Evolutionary conservation across 2,797 vertebrate species (phyloP).

Genomic region (Acanthurus leucopareius): DNA sequence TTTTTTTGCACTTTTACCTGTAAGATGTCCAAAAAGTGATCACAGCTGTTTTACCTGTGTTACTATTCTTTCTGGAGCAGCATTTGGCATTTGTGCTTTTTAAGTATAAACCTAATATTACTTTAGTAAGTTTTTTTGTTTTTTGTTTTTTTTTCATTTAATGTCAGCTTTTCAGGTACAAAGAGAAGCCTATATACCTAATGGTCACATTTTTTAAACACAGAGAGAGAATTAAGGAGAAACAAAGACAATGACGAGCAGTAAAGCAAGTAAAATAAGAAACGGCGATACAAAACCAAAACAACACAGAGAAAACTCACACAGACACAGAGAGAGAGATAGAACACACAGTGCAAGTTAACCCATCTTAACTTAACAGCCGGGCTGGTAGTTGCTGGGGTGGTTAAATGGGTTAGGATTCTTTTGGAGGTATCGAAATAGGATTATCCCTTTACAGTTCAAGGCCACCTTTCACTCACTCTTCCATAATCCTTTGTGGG

Average conservation of each 20-base stretch:
- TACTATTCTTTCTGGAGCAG: neutral
- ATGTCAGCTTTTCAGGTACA: neutral
- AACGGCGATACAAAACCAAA: slow-evolving; percentile 24
- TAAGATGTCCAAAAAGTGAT: neutral
- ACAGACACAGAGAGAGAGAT: slow-evolving; percentile 28
- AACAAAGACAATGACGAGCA: slow-evolving; percentile 37
- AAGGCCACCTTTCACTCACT: slow-evolving; percentile 79
- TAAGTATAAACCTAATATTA: neutral
- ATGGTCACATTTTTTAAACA: slow-evolving; percentile 45
- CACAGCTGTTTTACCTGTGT: neutral
- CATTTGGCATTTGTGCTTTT: neutral
- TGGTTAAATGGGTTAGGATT: slow-evolving; percentile 70
- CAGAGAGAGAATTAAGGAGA: slow-evolving; percentile 27
- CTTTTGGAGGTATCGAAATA: slow-evolving; percentile 77
- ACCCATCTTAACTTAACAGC: slow-evolving; percentile 47
- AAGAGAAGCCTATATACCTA: slow-evolving; percentile 16
- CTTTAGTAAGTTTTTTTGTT: neutral
- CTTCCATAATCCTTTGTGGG: slow-evolving; percentile 81
- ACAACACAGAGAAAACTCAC: slow-evolving; percentile 15
- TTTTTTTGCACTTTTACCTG: neutral
- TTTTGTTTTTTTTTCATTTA: neutral
- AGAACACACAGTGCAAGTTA: slow-evolving; percentile 40
- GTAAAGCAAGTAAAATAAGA: slow-evolving; percentile 27
- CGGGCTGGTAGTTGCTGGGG: slow-evolving; percentile 56
- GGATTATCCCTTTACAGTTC: slow-evolving; percentile 84